Evolutionary conservation across 1,140 invertebrate genomes (phyloP).

Genomic region (Caenorhabditis brenneri): DNA sequence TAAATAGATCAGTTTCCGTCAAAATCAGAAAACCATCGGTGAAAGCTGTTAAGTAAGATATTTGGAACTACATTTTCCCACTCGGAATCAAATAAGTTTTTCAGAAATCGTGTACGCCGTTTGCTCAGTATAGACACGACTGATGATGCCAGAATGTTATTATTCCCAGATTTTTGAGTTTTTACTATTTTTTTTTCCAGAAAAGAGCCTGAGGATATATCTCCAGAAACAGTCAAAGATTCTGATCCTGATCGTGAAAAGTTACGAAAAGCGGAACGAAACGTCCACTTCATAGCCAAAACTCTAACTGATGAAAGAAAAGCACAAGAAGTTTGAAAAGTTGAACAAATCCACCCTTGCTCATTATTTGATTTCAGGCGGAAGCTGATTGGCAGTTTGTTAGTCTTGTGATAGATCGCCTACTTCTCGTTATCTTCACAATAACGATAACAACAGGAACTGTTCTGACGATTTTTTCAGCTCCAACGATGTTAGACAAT

Average conservation of each 20-base stretch:
- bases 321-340: neutral
- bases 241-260: slow-evolving; percentile 34
- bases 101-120: slow-evolving; percentile 21
- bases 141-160: neutral
- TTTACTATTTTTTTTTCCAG: no score
- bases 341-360: neutral
- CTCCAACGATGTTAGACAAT: neutral
- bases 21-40: slow-evolving; percentile 24
- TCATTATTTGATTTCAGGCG: neutral
- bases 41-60: slow-evolving; percentile 2
- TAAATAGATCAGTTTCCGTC: slow-evolving; percentile 30
- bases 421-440: neutral
- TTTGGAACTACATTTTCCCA: neutral
- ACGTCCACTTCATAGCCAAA: slow-evolving; percentile 26
- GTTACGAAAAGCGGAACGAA: slow-evolving; percentile 18
- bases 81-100: neutral
- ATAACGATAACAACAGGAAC: neutral
- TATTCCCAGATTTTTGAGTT: no score
- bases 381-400: slow-evolving; percentile 43
- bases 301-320: slow-evolving; percentile 14
- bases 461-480: slow-evolving; percentile 2
- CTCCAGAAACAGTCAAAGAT: slow-evolving; percentile 21
- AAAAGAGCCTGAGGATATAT: neutral
- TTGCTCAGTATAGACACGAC: slow-evolving; percentile 27
- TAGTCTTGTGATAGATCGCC: neutral